Percentiles rank a stretch among this genome's conserved stretches.
Conservation (phyloP, 2,888 invertebrate genomes). For the Herminia tarsipennalis region DNA sequence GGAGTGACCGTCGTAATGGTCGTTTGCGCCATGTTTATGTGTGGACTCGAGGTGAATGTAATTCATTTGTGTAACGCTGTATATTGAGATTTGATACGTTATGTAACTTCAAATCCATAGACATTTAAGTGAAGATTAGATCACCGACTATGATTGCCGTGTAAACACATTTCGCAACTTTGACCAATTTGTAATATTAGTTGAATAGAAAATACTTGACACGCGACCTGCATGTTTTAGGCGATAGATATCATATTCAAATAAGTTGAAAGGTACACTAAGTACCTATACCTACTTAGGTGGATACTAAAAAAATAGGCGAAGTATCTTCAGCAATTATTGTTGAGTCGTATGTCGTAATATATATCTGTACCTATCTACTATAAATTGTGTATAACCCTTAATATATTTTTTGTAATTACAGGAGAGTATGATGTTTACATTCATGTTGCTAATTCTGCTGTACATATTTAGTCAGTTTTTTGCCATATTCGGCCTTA, state of each 20-base stretch:
- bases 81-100: constrained; percentile 6
- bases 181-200: not conserved
- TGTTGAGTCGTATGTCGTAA: no score
- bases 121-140: constrained; percentile 9
- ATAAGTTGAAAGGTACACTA: no score
- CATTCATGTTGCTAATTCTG: constrained; percentile 71
- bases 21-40: constrained; percentile 87
- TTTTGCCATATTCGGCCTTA: constrained; percentile 77
- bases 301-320: no score
- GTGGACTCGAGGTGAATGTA: constrained; percentile 85
- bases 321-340: no score
- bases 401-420: constrained; percentile 38
- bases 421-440: constrained; percentile 82
- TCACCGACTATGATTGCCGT: constrained; percentile 9
- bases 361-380: not conserved
- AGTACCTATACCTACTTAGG: no score
- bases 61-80: constrained; percentile 3
- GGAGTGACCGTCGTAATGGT: constrained; percentile 87
- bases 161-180: constrained; percentile 7
- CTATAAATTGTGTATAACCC: not conserved
- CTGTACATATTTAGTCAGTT: constrained; percentile 80
- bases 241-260: no score
- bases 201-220: no score
- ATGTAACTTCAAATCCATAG: constrained; percentile 26
- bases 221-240: no score